Evolutionary conservation across 2,888 invertebrate genomes (phyloP), one percentile per base, ranked within the genome.

Genomic region (Agriopis leucophaearia): DNA sequence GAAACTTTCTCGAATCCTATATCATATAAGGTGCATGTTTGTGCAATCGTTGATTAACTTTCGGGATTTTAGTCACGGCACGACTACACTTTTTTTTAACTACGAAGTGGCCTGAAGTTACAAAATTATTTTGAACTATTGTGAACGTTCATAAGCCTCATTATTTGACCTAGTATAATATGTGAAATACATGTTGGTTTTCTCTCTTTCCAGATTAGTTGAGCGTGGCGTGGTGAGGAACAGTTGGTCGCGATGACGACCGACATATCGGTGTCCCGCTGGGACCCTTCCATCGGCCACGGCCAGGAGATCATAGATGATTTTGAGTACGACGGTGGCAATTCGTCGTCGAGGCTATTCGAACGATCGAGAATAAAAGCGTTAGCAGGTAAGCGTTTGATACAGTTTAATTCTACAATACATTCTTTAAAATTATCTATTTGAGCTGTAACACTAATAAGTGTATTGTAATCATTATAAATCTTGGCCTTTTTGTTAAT

Each of bases 311-410:
- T 97, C 91, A 97, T 97, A 91, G 98, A 98, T 91, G 99, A 99
- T 92, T 99, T 99, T 95, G 99, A 99, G 95, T 99, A 99, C 95
- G 99, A 99, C 94, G 99, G 99, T 87, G 99, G 99, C 85, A 99
- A 99, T 93, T 99, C 99, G 82, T 99, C 99, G 82, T 99, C 99
- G 83, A 97, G 99, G 88, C 96, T 99, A 77, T 99, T 99, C 95
- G 99, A 99, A 95, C 96, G 99, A 93, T 99, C 99, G 85, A 97
- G 99, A 88, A 99, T 99, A 88, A 99, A 99, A 95, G 99, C 99
- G 78, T 95, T 99, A 86, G 99, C 99, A 87, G 99, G 99, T 99
- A 81, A 92, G 93, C 81, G 15, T 64, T 48, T 42, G n/a, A 59
- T 18, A 58, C 18, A 10, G 27, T 38, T 27, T 36, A 9, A 7